Evolutionary conservation across 2,888 invertebrate genomes (phyloP).

Genomic region (Cyclophora punctaria): DNA sequence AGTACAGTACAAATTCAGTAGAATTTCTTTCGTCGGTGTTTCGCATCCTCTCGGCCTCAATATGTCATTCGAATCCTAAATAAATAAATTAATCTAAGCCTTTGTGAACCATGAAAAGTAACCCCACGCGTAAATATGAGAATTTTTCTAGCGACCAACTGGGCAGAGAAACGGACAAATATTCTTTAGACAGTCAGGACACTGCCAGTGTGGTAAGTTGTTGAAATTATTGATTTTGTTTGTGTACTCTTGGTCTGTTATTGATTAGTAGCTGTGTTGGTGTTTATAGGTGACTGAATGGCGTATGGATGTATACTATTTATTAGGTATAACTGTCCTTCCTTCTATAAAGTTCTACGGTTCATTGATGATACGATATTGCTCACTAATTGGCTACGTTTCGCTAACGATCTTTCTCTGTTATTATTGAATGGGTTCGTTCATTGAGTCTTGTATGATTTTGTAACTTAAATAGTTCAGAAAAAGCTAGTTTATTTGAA

Average conservation of each 20-base stretch:
- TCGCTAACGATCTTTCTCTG: no score
- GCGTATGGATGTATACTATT: conserved; percentile 4
- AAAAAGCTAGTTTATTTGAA: no score
- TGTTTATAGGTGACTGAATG: conserved; percentile 6
- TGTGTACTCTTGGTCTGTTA: conserved; percentile 52
- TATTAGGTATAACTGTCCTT: no score
- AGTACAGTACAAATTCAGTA: conserved; percentile 26
- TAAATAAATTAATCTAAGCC: conserved; percentile 27
- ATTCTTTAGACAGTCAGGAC: conserved; percentile 70
- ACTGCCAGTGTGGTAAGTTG: conserved; percentile 70
- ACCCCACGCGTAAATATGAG: conserved; percentile 70
- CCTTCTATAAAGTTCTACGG: no score
- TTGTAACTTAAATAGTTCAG: no score
- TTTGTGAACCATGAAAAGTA: conserved; percentile 70
- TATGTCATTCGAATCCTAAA: conserved; percentile 63
- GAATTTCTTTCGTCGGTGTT: conserved; percentile 39
- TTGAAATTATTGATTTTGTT: conserved; percentile 68
- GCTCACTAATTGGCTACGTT: no score
- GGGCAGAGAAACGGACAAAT: conserved; percentile 66
- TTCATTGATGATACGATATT: no score
- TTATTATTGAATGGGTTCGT: no score
- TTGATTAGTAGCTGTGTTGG: conserved; percentile 46
- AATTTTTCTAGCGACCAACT: conserved; percentile 64
- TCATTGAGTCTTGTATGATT: no score
- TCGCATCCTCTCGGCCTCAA: conserved; percentile 49